Evolutionary conservation across 2,888 invertebrate genomes (phyloP).

Genomic region (Morinoia aosen): DNA sequence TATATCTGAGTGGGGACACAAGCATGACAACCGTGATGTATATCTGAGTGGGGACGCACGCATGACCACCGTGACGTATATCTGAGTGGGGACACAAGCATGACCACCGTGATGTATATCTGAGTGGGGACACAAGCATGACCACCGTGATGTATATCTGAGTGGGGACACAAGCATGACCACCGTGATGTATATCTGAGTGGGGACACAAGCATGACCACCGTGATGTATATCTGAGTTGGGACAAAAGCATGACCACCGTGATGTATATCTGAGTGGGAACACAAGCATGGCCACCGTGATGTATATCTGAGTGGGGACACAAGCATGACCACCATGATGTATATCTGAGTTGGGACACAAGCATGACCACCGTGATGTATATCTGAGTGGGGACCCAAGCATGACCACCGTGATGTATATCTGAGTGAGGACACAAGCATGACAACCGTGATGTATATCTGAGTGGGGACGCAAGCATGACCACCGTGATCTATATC

Average conservation of each 20-base stretch:
- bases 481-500: not conserved
- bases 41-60: not conserved
- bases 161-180: not conserved
- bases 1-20: not conserved
- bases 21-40: conserved; percentile 17
- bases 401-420: not conserved
- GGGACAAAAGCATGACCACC: not conserved
- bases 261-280: not conserved
- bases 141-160: not conserved
- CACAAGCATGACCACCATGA: not conserved
- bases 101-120: not conserved
- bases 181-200: not conserved
- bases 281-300: not conserved
- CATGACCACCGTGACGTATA: not conserved
- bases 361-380: not conserved
- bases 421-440: not conserved
- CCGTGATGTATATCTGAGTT: not conserved
- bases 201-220: not conserved
- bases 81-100: not conserved
- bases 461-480: not conserved
- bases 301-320: not conserved
- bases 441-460: not conserved
- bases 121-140: not conserved
- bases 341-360: not conserved
- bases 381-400: not conserved